A percentile compares a stretch with the other conserved stretches of the same genome.
Conservation (phyloP, 2,113 vertebrate genomes). For the Podiceps cristatus region DNA sequence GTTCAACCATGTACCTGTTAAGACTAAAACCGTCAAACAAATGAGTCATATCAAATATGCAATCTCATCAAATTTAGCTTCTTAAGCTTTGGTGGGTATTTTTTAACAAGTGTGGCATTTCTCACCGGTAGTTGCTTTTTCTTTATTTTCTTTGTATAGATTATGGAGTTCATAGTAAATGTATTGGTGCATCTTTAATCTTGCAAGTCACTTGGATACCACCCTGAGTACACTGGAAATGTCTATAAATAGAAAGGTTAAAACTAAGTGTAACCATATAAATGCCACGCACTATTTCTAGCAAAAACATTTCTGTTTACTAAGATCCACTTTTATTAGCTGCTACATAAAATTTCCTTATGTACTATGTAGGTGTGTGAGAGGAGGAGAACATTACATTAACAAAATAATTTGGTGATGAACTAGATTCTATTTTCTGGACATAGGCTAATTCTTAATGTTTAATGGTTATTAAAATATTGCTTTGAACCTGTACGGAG, state of each 20-base stretch:
- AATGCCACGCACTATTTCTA: not conserved
- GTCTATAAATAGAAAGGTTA: not conserved
- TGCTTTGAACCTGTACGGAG: not conserved
- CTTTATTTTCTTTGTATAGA: not conserved
- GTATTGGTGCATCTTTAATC: not conserved
- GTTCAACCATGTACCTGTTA: conserved; percentile 16
- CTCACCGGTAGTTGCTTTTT: not conserved
- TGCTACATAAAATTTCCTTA: not conserved
- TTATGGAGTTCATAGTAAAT: not conserved
- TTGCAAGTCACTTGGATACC: not conserved
- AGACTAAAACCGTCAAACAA: not conserved
- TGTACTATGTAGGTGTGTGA: not conserved
- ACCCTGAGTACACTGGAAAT: not conserved
- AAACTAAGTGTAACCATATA: not conserved
- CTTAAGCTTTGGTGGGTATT: not conserved
- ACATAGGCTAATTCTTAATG: not conserved
- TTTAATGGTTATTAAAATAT: conserved; percentile 52
- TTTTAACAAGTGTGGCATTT: conserved; percentile 9
- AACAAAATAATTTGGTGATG: conserved; percentile 23
- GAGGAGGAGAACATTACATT: not conserved
- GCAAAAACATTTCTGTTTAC: not conserved
- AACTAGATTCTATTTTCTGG: not conserved
- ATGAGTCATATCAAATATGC: not conserved
- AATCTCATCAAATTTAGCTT: conserved; percentile 19
- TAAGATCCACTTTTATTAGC: not conserved